A percentile compares a stretch with the other conserved stretches of the same genome.
Evolutionary conservation across 2,113 vertebrate genomes (phyloP).

Genomic region (Jaculus jaculus): DNA sequence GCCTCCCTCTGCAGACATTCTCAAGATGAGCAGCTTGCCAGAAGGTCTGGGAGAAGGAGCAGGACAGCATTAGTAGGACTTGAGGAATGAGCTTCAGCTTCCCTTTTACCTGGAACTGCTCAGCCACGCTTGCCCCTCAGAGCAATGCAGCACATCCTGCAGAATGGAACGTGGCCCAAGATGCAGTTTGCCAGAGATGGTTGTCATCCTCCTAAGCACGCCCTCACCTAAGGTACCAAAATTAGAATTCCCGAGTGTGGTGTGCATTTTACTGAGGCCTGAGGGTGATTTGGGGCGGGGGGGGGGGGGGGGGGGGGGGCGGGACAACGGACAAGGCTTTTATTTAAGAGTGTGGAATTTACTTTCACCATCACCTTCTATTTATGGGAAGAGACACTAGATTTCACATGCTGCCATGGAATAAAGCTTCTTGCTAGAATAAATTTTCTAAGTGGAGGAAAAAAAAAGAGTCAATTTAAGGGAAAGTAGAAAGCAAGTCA

Average conservation of each 20-base stretch:
- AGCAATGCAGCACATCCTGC: too few relatives aligned
- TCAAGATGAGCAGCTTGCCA: background rate
- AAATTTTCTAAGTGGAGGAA: constrained; percentile 39
- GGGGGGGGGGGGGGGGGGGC: too few relatives aligned
- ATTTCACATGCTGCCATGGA: background rate
- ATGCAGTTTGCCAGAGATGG: background rate
- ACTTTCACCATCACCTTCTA: constrained; percentile 39
- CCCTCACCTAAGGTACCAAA: background rate
- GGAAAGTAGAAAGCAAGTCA: background rate
- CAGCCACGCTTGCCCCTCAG: background rate
- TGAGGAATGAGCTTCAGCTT: background rate
- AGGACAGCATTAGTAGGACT: background rate
- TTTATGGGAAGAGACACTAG: constrained; percentile 5
- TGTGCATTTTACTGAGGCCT: background rate
- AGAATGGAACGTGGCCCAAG: background rate
- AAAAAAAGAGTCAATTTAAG: background rate
- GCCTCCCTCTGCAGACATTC: background rate
- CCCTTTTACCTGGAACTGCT: background rate
- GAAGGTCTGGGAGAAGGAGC: background rate
- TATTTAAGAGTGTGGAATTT: constrained; percentile 33
- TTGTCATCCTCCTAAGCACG: background rate
- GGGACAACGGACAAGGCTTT: background rate
- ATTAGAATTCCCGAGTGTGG: background rate
- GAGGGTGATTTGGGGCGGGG: background rate
- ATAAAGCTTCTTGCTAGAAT: constrained; percentile 48